A percentile compares a stretch with the other conserved stretches of the same genome.
phyloP scores from a whole-genome alignment of 2,888 invertebrate species.

The Agrochola circellaris region DNA sequence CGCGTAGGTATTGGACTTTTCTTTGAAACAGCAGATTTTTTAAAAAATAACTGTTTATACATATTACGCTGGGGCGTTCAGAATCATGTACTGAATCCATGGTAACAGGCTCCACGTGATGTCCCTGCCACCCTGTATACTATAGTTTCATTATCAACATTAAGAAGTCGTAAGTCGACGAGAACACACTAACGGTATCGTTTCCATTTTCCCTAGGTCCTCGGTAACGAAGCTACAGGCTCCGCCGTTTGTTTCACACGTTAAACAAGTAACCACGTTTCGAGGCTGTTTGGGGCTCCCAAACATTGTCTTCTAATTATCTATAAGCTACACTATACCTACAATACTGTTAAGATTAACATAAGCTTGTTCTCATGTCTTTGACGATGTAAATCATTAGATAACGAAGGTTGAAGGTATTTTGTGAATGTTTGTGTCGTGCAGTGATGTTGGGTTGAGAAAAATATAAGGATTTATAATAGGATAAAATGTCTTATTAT shows the following conservation, averaged over 20 bases:
- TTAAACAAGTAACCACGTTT: slow-evolving; percentile 70
- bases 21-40: no score
- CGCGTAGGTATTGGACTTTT: no score
- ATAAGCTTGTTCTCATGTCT: slow-evolving; percentile 23
- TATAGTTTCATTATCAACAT: background rate
- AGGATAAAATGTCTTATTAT: no score
- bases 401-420: background rate
- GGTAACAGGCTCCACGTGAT: no score
- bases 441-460: background rate
- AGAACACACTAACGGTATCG: background rate
- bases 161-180: background rate
- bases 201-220: slow-evolving; percentile 48
- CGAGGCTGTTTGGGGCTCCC: slow-evolving; percentile 58
- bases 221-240: slow-evolving; percentile 57
- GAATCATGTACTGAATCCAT: no score
- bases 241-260: slow-evolving; percentile 71
- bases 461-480: no score
- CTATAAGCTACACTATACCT: slow-evolving; percentile 30
- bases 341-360: slow-evolving; percentile 38
- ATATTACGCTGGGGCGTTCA: no score
- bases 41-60: no score
- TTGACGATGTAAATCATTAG: slow-evolving; percentile 25
- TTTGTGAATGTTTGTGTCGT: background rate
- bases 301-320: slow-evolving; percentile 58
- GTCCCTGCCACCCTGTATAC: no score